These are phyloP conservation scores for Pyrocoelia pectoralis DNA, from an alignment of 2,888 invertebrate genomes.

Conservation along the genomic window DNA sequence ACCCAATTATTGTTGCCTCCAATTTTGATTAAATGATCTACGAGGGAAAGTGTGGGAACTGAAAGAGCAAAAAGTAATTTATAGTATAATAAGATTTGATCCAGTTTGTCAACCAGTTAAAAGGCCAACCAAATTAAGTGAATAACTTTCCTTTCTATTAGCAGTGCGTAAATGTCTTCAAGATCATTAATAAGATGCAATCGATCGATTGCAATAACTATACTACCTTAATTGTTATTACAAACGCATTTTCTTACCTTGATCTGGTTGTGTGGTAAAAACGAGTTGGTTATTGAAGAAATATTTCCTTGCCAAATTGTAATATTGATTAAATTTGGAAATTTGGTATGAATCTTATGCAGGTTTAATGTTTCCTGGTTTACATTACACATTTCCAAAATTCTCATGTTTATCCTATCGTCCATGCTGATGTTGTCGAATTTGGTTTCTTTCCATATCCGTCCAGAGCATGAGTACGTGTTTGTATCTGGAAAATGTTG, in stretches of 20 bases:
- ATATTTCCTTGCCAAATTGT: constrained; percentile 22
- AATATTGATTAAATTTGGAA: constrained; percentile 21
- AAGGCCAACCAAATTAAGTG: too few relatives aligned
- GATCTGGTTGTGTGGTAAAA: constrained; percentile 29
- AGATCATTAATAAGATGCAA: too few relatives aligned
- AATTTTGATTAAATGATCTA: too few relatives aligned
- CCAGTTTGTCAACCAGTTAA: too few relatives aligned
- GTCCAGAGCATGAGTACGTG: constrained; percentile 5
- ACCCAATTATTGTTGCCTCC: too few relatives aligned
- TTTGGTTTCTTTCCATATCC: constrained; percentile 7
- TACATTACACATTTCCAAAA: constrained; percentile 19
- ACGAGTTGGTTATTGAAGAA: constrained; percentile 3
- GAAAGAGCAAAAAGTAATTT: too few relatives aligned
- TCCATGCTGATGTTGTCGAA: background rate
- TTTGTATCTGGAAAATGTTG: background rate
- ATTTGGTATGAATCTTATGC: background rate
- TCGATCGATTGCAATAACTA: background rate
- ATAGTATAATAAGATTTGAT: too few relatives aligned
- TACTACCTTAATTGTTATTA: background rate
- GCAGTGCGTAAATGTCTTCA: too few relatives aligned
- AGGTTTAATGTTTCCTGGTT: constrained; percentile 6
- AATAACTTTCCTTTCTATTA: too few relatives aligned
- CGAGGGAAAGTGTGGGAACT: too few relatives aligned
- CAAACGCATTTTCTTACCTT: constrained; percentile 27
- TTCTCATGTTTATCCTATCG: background rate